phyloP scores from a whole-genome alignment of 2,113 vertebrate species.

The Takifugu bimaculatus region DNA sequence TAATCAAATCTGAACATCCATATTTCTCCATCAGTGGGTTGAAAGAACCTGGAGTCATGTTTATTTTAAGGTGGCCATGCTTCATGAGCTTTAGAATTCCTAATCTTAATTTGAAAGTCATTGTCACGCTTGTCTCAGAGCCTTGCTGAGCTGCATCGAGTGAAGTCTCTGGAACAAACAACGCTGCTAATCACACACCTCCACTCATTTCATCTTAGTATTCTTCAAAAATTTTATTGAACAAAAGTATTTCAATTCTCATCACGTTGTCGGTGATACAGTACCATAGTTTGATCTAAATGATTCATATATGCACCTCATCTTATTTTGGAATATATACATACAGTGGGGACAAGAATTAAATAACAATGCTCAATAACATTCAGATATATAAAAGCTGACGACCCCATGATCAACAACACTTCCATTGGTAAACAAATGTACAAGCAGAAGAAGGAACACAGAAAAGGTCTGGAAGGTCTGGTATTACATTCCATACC shows the following conservation, averaged over 20 bases:
- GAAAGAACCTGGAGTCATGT: too few relatives aligned
- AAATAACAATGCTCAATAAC: constrained; percentile 78
- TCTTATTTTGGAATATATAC: constrained; percentile 70
- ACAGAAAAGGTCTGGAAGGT: constrained; percentile 34
- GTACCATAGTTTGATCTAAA: constrained; percentile 72
- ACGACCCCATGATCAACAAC: constrained; percentile 66
- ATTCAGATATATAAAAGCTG: constrained; percentile 76
- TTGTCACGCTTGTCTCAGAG: too few relatives aligned
- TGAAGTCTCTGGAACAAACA: too few relatives aligned
- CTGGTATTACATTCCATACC: constrained; percentile 9
- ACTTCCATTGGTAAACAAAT: constrained; percentile 70
- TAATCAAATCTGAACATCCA: too few relatives aligned
- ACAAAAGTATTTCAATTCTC: constrained; percentile 78
- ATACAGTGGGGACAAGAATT: constrained; percentile 78
- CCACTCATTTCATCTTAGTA: constrained; percentile 18
- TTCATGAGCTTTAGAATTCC: too few relatives aligned
- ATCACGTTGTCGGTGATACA: constrained; percentile 73
- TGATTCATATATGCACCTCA: constrained; percentile 72
- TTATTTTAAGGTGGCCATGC: too few relatives aligned
- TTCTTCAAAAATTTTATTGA: constrained; percentile 77
- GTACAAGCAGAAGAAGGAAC: constrained; percentile 47
- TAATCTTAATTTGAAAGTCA: too few relatives aligned
- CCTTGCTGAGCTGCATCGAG: too few relatives aligned
- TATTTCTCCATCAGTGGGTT: too few relatives aligned
- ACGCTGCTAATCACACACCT: not conserved